These are phyloP conservation scores for Dendrolimus kikuchii DNA, from an alignment of 1,140 invertebrate species.

Conservation along the genomic window DNA sequence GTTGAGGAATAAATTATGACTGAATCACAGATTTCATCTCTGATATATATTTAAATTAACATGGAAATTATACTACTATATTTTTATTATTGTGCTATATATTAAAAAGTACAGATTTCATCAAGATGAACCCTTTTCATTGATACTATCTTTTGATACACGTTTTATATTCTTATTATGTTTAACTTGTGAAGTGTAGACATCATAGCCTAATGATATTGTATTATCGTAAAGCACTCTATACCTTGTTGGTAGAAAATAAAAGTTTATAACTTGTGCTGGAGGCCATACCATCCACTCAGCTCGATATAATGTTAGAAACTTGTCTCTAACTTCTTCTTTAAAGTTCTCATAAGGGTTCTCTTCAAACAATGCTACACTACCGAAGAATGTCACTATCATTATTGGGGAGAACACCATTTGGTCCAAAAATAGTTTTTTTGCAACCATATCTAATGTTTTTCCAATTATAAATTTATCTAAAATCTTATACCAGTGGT, in stretches of 20 bases:
- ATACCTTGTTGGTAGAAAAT: constrained; percentile 86
- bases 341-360: constrained; percentile 76
- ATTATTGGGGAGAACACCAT: constrained; percentile 89
- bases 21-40: constrained; percentile 4
- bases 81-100: neutral
- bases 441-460: constrained; percentile 79
- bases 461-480: constrained; percentile 81
- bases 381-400: constrained; percentile 86
- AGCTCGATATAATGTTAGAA: constrained; percentile 83
- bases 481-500: constrained; percentile 82
- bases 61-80: neutral
- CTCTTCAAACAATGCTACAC: constrained; percentile 82
- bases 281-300: constrained; percentile 89
- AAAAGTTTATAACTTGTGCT: constrained; percentile 85
- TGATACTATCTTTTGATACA: constrained; percentile 17
- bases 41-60: neutral
- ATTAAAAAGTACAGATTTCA: constrained; percentile 1
- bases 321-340: constrained; percentile 84
- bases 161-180: constrained; percentile 62
- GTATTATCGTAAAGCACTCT: constrained; percentile 93
- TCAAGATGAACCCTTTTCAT: constrained; percentile 15
- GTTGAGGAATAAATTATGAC: constrained; percentile 9
- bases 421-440: constrained; percentile 93
- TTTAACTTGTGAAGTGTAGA: constrained; percentile 94
- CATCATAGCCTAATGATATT: constrained; percentile 92